Evolutionary conservation across 2,113 vertebrate species (phyloP), one percentile per base, ranked within the genome.

Genomic region (Microtus montanus): DNA sequence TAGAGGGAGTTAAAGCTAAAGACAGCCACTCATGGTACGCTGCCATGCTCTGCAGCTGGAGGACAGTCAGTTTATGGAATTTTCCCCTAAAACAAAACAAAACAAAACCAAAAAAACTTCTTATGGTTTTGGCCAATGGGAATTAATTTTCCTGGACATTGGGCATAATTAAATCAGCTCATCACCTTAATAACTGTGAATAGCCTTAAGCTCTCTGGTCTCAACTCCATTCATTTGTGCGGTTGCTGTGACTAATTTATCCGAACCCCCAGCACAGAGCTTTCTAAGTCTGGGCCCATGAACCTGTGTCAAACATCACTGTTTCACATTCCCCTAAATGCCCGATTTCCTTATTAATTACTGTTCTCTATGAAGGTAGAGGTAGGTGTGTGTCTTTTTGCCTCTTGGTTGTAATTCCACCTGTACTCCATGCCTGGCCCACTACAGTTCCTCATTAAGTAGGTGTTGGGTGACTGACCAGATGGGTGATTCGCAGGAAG

Each of bases 111-210:
- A 85, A 96, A 75, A 84, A 66, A 66, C 41, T 12, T 95, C 49
- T 89, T 92, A 84, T 93, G 61, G 93, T 66, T 97, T 91, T 95
- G 64, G 44, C 75, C 3, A 0, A 58, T 95, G 84, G 87, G 77
- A 87, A 96, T 94, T 95, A 79, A 68, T 64, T 91, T 75, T 83
- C 91, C 83, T 86, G 44, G 33, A 93, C 83, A 78, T 33, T 73
- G 35, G 44, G 12, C 79, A 71, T 87, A 96, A 95, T 93, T 96
- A 89, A 96, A 94, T 94, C 68, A 95, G 44, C 71, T 95, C 94
- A 96, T 96, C 93, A 96, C 84, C 71, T 92, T 96, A 85, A 93
- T 94, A 94, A 93, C 71, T 95, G 80, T 49, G 63, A 87, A 93
- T 88, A 64, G 84, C 87, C 82, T 85, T 66, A 61, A 97, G 75